Base-by-base conservation (phyloP, 2,113 vertebrate genomes). In the Notothenia coriiceps region DNA sequence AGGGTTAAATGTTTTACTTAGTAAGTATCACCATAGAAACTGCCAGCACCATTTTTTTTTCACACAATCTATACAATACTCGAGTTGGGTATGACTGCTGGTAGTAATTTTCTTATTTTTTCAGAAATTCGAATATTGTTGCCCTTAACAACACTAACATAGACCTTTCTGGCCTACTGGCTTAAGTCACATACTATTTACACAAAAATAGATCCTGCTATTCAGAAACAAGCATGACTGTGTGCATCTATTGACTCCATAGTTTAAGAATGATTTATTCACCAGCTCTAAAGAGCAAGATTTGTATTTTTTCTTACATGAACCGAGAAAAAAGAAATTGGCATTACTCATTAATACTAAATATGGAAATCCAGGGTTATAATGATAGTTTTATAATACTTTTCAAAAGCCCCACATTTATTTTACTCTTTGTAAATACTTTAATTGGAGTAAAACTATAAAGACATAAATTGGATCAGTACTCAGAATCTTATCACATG, bases 141-240 rank as follows among this genome's bases (percentile, higher is more conserved):
- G 29, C 35, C 54, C 20, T 47, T 56, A 65, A 52, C 46, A 65
- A 70, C 86, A 82, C 66, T 67, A 71, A 89, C 67, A 68, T 62
- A 74, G 67, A 79, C 35, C 46, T 68, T 57, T 78, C 52, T 25
- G 74, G 79, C 43, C 51, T 22, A 62, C 71, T 68, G 47, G 65
- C 18, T 57, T 75, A 77, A 63, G 57, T 73, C 62, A 79, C 68
- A 85, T 52, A 57, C 17, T 69, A 65, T 51, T 43, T 70, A 86
- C 64, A 90, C 74, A 91, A 92, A 95, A 97, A 96, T 97, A 98
- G 97, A 98, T 98, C 97, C 97, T 99, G 96, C 97, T 98, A 96
- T 98, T 98, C 96, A 95, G 95, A 95, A 92, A 86, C 80, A 82
- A 88, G 84, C 66, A 70, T 59, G 51, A 82, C 61, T 86, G 92